Conservation (phyloP, 1,140 invertebrate genomes). For the Thaumatotibia leucotreta region DNA sequence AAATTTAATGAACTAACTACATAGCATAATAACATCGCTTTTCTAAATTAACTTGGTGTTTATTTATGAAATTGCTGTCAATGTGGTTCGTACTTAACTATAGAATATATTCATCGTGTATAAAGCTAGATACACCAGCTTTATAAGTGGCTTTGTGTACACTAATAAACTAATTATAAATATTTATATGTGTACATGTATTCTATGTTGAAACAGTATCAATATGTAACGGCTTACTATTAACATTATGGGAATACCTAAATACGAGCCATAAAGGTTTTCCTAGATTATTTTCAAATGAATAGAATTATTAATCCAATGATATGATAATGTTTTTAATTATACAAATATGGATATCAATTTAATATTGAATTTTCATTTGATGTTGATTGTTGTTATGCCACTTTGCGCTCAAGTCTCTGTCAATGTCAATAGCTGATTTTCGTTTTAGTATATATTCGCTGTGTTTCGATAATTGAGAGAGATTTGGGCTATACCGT, state of each 20-base stretch:
- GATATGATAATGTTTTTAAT: neutral
- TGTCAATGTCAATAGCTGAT: neutral
- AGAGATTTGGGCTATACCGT: neutral
- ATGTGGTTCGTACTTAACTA: slow-evolving; percentile 12
- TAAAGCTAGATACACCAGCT: slow-evolving; percentile 4
- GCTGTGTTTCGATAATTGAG: neutral
- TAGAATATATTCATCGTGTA: neutral
- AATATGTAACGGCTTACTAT: neutral
- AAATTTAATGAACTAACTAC: neutral
- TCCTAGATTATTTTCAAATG: neutral
- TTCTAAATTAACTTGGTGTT: neutral
- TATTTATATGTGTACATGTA: slow-evolving; percentile 1
- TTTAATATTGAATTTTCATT: neutral
- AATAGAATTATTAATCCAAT: too few species aligned
- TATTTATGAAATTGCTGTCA: slow-evolving; percentile 12
- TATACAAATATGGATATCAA: neutral
- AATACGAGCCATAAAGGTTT: neutral
- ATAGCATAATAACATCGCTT: slow-evolving; percentile 10
- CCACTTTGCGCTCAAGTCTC: neutral
- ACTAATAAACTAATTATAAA: slow-evolving; percentile 1
- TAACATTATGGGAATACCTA: neutral
- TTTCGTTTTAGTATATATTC: neutral
- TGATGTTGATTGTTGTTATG: slow-evolving; percentile 10
- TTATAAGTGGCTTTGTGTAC: slow-evolving; percentile 3
- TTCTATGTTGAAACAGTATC: neutral